Evolutionary conservation across 2,888 invertebrate genomes (phyloP).

Genomic region (Dexiosoma caninum): DNA sequence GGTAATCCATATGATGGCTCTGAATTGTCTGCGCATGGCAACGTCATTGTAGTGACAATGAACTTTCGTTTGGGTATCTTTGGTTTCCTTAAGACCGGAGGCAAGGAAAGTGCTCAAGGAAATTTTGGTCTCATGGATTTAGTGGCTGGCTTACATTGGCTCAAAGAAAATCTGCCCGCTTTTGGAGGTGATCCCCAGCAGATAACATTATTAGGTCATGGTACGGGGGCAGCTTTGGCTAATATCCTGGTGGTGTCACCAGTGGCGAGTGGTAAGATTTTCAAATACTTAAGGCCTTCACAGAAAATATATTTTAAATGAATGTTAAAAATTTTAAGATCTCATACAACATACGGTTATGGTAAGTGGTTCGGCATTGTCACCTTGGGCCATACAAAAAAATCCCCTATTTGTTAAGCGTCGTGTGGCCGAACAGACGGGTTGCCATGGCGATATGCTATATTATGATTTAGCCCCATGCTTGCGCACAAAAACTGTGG

Average conservation of each 20-base stretch:
- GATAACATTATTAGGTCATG: slow-evolving; percentile 96
- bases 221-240: slow-evolving; percentile 96
- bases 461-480: slow-evolving; percentile 92
- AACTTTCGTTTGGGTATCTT: slow-evolving; percentile 93
- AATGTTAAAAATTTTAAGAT: slow-evolving; percentile 77
- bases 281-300: background rate
- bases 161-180: slow-evolving; percentile 94
- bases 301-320: background rate
- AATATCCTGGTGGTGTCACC: slow-evolving; percentile 98
- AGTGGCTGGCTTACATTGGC: slow-evolving; percentile 97
- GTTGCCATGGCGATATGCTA: slow-evolving; percentile 88
- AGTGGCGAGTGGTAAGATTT: slow-evolving; percentile 89
- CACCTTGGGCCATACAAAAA: slow-evolving; percentile 94
- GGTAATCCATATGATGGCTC: slow-evolving; percentile 99
- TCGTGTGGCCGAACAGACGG: slow-evolving; percentile 89
- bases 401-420: slow-evolving; percentile 89
- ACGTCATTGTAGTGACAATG: slow-evolving; percentile 92
- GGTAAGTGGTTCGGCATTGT: slow-evolving; percentile 92
- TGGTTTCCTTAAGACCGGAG: slow-evolving; percentile 93
- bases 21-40: slow-evolving; percentile 93
- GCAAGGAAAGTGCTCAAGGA: slow-evolving; percentile 92
- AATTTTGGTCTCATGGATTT: slow-evolving; percentile 95
- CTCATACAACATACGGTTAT: slow-evolving; percentile 91
- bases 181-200: slow-evolving; percentile 97
- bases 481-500: slow-evolving; percentile 86